Base-by-base conservation (phyloP, 2,113 vertebrate genomes). In the Salvator merianae region DNA sequence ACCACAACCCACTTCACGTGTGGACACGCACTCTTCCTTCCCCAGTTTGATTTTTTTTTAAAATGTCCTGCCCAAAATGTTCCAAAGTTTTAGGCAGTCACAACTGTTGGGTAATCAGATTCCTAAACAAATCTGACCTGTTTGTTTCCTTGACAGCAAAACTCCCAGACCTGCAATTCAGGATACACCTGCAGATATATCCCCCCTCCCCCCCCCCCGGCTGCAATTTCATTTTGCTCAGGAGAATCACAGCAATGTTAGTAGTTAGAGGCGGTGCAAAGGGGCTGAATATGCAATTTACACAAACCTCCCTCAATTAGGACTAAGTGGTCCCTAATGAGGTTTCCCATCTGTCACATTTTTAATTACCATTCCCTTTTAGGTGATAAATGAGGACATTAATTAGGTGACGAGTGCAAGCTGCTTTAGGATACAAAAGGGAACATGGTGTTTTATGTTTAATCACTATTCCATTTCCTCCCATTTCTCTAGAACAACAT, bases 311-410 rank as follows among this genome's bases (percentile, higher is more conserved):
- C 6, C 32, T 82, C 85, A 80, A 24, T 70, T 28, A 87, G 65
- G 81, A 74, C 22, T 14, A 84, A 14, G 14, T 12, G 82, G 18
- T 14, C 74, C 38, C 12, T 89, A 86, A 77, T 2, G 65, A 68
- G 32, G 0, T 63, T 88, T 28, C 47, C 22, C 68, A 87, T 90
- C 82, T 82, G 2, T 36, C 38, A 20, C 36, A 10, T 53, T n/a
- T 14, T 43, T 74, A 66, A 86, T 90, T 86, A 68, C 72, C 18
- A 59, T 85, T 59, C 68, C 20, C 30, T 86, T 90, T 87, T 80
- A 88, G 70, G 65, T 55, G 28, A 69, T 26, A 53, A 77, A 77
- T 22, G 59, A 71, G 55, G 82, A 34, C 2, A 14, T 3, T 73
- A 81, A n/a, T 3, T 73, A 73, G 1, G 1, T 53, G 65, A 87